phyloP scores from a whole-genome alignment of 2,113 vertebrate species.

The Pandion haliaetus region DNA sequence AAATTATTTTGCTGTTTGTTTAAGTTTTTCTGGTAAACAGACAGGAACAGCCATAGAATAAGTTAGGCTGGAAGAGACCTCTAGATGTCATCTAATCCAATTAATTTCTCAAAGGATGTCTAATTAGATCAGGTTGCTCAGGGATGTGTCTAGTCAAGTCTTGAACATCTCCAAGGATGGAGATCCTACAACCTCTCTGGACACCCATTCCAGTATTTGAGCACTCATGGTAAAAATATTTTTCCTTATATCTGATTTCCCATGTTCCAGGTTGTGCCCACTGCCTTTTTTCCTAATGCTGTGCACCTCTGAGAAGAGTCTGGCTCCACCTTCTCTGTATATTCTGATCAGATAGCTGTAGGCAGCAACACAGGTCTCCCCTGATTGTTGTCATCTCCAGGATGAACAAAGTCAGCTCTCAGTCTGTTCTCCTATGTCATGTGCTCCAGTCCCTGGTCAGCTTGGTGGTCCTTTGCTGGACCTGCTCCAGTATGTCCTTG shows the following conservation, averaged over 20 bases:
- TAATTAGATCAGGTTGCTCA: not conserved
- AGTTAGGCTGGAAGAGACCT: not conserved
- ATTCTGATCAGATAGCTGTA: not conserved
- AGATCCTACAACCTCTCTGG: not conserved
- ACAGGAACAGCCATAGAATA: not conserved
- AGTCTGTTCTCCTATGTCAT: not conserved
- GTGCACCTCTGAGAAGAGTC: not conserved
- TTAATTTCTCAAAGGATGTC: not conserved
- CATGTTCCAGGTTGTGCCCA: not conserved
- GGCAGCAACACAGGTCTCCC: not conserved
- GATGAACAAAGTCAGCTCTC: not conserved
- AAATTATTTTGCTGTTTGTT: not conserved
- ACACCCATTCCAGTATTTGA: not conserved
- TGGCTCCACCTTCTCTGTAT: not conserved
- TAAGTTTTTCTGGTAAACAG: not conserved
- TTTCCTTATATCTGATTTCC: not conserved
- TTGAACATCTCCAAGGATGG: not conserved
- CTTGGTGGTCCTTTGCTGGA: not conserved
- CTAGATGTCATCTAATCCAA: not conserved
- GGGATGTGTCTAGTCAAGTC: not conserved
- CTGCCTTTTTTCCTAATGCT: not conserved
- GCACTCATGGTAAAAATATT: not conserved
- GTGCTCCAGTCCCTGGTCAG: not conserved
- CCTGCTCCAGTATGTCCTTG: not conserved
- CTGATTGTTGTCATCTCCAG: not conserved